Evolutionary conservation across 2,888 invertebrate species (phyloP), one percentile per base, ranked within the genome.

Genomic region (Dryobotodes eremita): DNA sequence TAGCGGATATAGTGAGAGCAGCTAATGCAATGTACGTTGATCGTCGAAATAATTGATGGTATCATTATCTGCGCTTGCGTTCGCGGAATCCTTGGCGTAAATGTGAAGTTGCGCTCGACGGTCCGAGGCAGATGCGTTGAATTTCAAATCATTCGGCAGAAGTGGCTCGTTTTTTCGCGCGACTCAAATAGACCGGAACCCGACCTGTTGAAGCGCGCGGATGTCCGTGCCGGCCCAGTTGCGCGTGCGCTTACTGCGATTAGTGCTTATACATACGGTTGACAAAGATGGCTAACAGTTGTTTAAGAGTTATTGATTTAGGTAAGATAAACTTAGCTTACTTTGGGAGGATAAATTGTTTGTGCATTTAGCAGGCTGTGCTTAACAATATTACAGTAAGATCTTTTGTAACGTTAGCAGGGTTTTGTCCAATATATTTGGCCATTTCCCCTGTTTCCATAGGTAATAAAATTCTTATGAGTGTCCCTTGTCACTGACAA

Each of bases 111-210:
- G 90, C 91, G 94, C 89, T 92, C 88, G 82, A 77, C 77, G 90
- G 86, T 86, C 86, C 90, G 89, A 89, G 85, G 90, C 89, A 92
- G 92, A 92, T 90, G 90, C 87, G 87, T 90, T 92, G 92, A 92
- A 93, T 94, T 93, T 91, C 89, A 92, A 94, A 93, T 93, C 77
- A 87, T 83, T 88, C 84, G 76, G 83, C 85, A 83, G 89, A 92
- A 92, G 92, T 91, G 90, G 91, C 84, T 79, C 86, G 83, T 88
- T 93, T 94, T 94, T 94, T 92, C 86, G 90, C 90, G 83, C 69
- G 70, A 57, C 70, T 89, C 94, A 95, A 95, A 95, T 95, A 94
- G 95, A 94, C 93, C 94, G 95, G 92, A 94, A 94, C 94, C 78
- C 90, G 92, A 91, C 92, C 92, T 91, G 93, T 89, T 92, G 91